Percentiles rank a stretch among this genome's conserved stretches.
phyloP scores from a whole-genome alignment of 2,797 vertebrate species.

The Phrynocephalus vlangalii region DNA sequence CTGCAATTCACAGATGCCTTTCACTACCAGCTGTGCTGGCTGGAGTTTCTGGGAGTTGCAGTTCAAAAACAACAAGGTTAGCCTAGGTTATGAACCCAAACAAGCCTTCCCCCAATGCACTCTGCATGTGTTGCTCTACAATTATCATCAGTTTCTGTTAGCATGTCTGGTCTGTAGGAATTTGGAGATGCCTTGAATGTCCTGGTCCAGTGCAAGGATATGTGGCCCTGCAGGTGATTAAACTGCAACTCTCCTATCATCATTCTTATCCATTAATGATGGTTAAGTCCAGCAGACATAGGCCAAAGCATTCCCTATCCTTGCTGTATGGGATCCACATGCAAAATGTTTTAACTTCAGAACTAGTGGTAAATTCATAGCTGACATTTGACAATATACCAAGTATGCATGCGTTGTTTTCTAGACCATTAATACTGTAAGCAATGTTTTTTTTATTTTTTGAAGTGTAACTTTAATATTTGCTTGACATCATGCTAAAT shows the following conservation, averaged over 20 bases:
- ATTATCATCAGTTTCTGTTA: background rate
- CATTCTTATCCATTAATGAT: too few species aligned
- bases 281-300: background rate
- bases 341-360: background rate
- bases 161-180: background rate
- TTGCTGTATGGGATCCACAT: background rate
- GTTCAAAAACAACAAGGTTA: too few species aligned
- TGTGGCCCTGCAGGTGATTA: background rate
- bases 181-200: background rate
- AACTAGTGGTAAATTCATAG: background rate
- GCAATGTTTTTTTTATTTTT: background rate
- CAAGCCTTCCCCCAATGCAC: background rate
- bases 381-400: background rate
- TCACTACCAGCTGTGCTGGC: too few species aligned
- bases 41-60: too few species aligned
- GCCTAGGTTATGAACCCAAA: too few species aligned
- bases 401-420: background rate
- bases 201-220: background rate
- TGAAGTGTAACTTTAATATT: background rate
- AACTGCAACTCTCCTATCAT: background rate
- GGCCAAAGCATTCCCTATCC: background rate
- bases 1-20: too few species aligned
- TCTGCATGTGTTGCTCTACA: background rate
- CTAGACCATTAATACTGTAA: background rate
- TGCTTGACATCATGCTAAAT: background rate